A percentile compares a stretch with the other conserved stretches of the same genome.
Conservation (phyloP, 2,888 invertebrate genomes). For the Trissoscelio sp. region DNA sequence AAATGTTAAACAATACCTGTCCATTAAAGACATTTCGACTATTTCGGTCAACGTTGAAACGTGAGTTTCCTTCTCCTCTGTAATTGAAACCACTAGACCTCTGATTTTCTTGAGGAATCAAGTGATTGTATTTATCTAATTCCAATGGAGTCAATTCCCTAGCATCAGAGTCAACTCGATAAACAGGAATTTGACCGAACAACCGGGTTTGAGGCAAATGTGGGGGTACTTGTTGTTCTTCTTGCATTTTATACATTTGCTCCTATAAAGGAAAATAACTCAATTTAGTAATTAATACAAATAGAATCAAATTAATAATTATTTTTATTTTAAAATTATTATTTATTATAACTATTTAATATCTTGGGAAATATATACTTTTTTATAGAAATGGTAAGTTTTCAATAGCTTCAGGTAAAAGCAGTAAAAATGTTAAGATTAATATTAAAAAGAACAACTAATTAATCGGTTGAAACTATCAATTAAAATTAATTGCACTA, state of each 20-base stretch:
- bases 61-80: slow-evolving; percentile 72
- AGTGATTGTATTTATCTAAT: slow-evolving; percentile 83
- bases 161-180: slow-evolving; percentile 85
- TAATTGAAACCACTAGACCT: slow-evolving; percentile 69
- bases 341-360: too few species aligned
- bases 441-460: too few species aligned
- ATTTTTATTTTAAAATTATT: neutral
- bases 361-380: too few species aligned
- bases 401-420: too few species aligned
- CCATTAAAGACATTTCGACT: slow-evolving; percentile 55
- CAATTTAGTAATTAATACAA: neutral
- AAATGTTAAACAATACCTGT: slow-evolving; percentile 33
- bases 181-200: slow-evolving; percentile 85
- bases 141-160: slow-evolving; percentile 85
- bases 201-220: slow-evolving; percentile 73
- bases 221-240: slow-evolving; percentile 76
- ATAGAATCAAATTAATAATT: neutral
- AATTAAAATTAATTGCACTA: too few species aligned
- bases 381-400: too few species aligned
- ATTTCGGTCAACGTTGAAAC: slow-evolving; percentile 70
- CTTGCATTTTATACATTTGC: slow-evolving; percentile 78
- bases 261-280: slow-evolving; percentile 69
- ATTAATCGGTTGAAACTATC: too few species aligned
- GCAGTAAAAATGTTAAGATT: too few species aligned
- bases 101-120: slow-evolving; percentile 76